These are phyloP conservation scores for Eidolon dupreanum DNA, from an alignment of 2,797 vertebrate species.

Conservation along the genomic window DNA sequence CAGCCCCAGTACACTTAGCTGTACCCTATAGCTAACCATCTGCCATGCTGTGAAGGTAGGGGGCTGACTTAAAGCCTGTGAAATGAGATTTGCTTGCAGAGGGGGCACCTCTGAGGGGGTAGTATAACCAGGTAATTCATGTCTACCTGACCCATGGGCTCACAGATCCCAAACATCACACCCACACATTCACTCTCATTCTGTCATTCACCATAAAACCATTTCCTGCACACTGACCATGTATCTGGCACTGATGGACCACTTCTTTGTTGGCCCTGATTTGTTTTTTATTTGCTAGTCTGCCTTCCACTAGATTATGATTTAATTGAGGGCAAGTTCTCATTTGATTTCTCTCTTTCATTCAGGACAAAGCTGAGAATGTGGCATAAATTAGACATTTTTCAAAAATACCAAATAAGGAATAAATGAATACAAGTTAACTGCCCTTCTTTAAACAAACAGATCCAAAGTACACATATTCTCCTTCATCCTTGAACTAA, in stretches of 20 bases:
- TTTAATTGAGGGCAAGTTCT: conserved; percentile 6
- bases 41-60: background rate
- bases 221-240: background rate
- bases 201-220: background rate
- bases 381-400: background rate
- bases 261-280: background rate
- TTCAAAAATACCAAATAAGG: background rate
- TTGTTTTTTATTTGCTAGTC: background rate
- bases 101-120: background rate
- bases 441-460: background rate
- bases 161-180: background rate
- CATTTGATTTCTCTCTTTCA: conserved; percentile 11
- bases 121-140: background rate
- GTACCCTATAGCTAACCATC: background rate
- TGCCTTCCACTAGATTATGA: background rate
- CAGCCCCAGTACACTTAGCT: background rate
- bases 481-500: background rate
- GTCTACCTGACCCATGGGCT: background rate
- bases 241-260: background rate
- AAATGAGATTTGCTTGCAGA: background rate
- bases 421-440: conserved; percentile 20
- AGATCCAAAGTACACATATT: background rate
- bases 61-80: background rate
- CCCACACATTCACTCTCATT: background rate
- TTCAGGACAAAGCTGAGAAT: conserved; percentile 23